Evolutionary conservation across 2,888 invertebrate genomes (phyloP).

Genomic region (Heliothis peltigera): DNA sequence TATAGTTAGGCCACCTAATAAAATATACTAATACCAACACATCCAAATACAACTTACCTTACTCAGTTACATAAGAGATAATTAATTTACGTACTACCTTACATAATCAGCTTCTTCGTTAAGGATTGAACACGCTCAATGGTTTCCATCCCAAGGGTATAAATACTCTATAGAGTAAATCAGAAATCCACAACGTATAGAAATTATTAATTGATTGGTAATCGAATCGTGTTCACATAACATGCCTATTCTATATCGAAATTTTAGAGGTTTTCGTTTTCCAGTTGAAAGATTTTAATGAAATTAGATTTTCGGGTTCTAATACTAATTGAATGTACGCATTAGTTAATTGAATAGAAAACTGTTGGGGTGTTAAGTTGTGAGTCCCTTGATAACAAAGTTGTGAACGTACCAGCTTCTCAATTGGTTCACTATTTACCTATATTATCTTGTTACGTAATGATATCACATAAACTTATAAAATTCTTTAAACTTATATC

Average conservation of each 20-base stretch:
- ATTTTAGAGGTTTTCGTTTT: constrained; percentile 4
- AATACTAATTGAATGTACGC: constrained; percentile 21
- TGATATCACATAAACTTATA: too few relatives aligned
- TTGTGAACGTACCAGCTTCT: neutral
- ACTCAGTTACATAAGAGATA: constrained; percentile 26
- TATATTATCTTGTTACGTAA: too few relatives aligned
- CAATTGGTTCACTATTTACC: neutral
- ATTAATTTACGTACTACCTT: constrained; percentile 36
- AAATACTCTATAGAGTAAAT: constrained; percentile 18
- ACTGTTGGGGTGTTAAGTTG: neutral
- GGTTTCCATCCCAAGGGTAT: constrained; percentile 11
- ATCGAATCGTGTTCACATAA: constrained; percentile 15
- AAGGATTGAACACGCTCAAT: constrained; percentile 40
- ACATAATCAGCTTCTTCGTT: constrained; percentile 50
- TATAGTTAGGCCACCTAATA: too few relatives aligned
- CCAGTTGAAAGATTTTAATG: constrained; percentile 8
- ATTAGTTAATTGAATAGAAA: constrained; percentile 39
- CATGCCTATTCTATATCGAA: neutral
- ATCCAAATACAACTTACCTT: constrained; percentile 8
- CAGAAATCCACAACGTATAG: constrained; percentile 14
- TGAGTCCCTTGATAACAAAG: constrained; percentile 14
- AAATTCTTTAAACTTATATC: too few relatives aligned
- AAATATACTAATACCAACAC: constrained; percentile 1
- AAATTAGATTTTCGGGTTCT: constrained; percentile 7
- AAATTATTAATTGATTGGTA: constrained; percentile 31